Evolutionary conservation across 1,140 invertebrate species (phyloP), one percentile per base, ranked within the genome.

Genomic region (Drosophila arawakana): DNA sequence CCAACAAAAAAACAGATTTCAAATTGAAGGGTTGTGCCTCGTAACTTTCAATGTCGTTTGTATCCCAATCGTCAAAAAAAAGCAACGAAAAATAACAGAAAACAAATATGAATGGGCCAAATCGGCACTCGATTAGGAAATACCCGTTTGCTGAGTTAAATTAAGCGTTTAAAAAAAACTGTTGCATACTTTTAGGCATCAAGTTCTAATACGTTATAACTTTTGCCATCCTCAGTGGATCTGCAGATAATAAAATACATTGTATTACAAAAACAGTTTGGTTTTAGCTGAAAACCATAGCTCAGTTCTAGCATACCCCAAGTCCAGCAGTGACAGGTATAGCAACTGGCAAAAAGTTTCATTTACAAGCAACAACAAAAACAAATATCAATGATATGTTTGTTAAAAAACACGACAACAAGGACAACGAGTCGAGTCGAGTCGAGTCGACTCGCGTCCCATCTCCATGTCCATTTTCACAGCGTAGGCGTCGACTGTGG

Each of bases 341-440:
- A 30, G 3, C 25, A 69, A 52, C 61, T 61, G 68, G 57, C 68
- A 76, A 78, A 86, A 86, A 79, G 83, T 86, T 88, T 86, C 76
- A 88, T 86, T 86, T 86, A 88, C 82, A 88, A 71, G 75, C 54
- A 52, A n/a, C 60, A 72, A 76, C 47, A 73, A 65, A 50, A 73
- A 57, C 58, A 86, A 88, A 88, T 82, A 88, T 88, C 83, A 86
- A 82, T 86, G 82, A 88, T 86, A 88, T 86, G 83, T 86, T 86
- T 88, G 83, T 88, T 86, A 80, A 86, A 86, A 86, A 86, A 86
- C 80, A 86, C 83, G 73, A 85, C 79, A 78, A 71, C 60, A 77
- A 70, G 79, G 69, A 65, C 75, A 76, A 75, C 58, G 73, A 62
- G 73, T 77, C 80, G 81, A 72, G 59, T 41, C 50, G 18, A 18